These are phyloP conservation scores for Trogon melanurus DNA, from an alignment of 2,113 vertebrate species.

Conservation along the genomic window DNA sequence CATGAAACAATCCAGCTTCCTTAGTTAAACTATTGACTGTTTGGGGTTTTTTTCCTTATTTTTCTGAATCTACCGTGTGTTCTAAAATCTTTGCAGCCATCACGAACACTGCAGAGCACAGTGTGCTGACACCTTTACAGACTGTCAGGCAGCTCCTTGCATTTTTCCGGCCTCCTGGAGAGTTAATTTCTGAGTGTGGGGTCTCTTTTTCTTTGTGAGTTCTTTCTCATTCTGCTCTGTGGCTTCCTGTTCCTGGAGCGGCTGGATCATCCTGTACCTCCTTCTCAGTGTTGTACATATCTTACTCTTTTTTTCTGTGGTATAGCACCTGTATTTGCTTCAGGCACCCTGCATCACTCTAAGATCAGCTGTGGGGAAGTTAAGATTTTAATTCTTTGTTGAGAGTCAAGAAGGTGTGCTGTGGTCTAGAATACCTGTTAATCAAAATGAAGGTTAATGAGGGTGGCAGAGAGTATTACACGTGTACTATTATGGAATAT, in stretches of 20 bases:
- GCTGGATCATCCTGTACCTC: background rate
- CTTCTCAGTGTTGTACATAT: background rate
- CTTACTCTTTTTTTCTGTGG: background rate
- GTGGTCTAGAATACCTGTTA: background rate
- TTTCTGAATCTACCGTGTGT: background rate
- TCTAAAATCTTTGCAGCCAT: background rate
- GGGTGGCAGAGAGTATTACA: background rate
- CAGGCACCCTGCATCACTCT: background rate
- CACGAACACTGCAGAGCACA: background rate
- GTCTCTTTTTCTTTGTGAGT: background rate
- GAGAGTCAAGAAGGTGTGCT: background rate
- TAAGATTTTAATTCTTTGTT: background rate
- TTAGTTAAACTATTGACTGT: background rate
- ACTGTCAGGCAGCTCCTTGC: background rate
- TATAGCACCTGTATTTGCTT: background rate
- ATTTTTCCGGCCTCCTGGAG: background rate
- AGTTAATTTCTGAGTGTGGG: background rate
- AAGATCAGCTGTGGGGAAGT: background rate
- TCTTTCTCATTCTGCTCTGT: background rate
- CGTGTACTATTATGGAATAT: background rate
- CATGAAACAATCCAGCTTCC: background rate
- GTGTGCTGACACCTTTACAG: background rate
- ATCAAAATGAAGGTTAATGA: background rate
- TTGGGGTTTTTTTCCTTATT: fast-evolving
- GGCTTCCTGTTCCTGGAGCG: background rate